Base-by-base conservation (phyloP, 2,113 vertebrate species). In the Collichthys lucidus region DNA sequence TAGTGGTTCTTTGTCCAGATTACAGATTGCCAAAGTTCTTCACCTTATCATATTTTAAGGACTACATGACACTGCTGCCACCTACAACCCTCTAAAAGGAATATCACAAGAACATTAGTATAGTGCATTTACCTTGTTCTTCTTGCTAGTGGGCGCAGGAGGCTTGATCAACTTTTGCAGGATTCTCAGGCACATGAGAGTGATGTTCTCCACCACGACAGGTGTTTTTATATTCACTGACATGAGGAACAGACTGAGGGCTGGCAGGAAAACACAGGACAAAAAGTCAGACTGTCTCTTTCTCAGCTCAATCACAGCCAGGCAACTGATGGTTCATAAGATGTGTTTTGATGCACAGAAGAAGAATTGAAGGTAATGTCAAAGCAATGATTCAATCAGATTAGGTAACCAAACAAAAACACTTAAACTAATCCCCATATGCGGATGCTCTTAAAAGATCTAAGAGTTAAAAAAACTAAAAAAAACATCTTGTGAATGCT, bases 221-320 rank as follows among this genome's bases (percentile, higher is more conserved):
- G 98, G 98, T 0, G 98, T 99, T 94, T 99, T 99, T 78, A 99
- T 98, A 89, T 99, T 99, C 91, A 99, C 98, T 0, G 98, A 97
- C 98, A 99, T 97, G 82, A 99, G 96, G 92, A 99, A 99, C 68
- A 99, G 95, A 84, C 97, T 99, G 80, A 99, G 96, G 6, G 98
- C 98, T 99, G 87, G 0, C 70, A 56, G 20, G 24, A 3, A 40
- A 49, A 84, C 35, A 70, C 31, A 40, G 12, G 5, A 29, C 56
- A 57, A 29, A 57, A 16, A 16, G 26, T 35, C 47, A 68, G 49
- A 19, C 26, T 53, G 47, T 66, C 44, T 29, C 24, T 5, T 9
- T 35, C 59, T 20, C 26, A 60, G 10, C 59, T 16, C 22, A 29
- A 29, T 29, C 56, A 60, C 26, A 60, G 17, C 31, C 15, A 60